These are phyloP conservation scores for Pelusios castaneus DNA, from an alignment of 2,113 vertebrate genomes.

Conservation along the genomic window DNA sequence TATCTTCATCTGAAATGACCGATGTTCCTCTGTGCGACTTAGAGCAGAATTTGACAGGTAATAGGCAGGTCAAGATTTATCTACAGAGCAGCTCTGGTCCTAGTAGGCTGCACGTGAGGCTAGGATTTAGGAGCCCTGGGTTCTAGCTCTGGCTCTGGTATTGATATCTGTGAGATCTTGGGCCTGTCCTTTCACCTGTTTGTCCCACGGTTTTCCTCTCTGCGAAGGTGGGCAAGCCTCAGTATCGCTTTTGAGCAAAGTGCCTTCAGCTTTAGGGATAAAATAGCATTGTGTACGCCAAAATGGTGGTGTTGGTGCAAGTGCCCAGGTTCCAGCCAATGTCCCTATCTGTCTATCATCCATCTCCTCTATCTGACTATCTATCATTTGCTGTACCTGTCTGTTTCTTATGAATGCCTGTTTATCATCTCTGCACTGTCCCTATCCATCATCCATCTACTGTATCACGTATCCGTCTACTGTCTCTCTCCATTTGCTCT, in stretches of 20 bases:
- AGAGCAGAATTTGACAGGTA: background rate
- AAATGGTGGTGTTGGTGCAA: background rate
- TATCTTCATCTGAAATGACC: background rate
- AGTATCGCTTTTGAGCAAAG: background rate
- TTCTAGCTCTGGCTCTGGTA: rapidly evolving
- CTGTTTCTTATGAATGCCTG: background rate
- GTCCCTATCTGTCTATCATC: background rate
- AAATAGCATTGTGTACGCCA: background rate
- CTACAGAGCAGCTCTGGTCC: rapidly evolving
- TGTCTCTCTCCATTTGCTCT: rapidly evolving
- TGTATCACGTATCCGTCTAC: background rate
- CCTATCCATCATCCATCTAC: background rate
- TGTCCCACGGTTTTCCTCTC: background rate
- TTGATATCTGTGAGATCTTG: background rate
- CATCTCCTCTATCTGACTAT: background rate
- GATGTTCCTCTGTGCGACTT: rapidly evolving
- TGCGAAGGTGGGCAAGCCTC: background rate
- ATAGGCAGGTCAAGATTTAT: background rate
- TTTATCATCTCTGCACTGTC: background rate
- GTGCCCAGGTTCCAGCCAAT: background rate
- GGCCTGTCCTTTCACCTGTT: background rate
- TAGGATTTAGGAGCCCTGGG: background rate
- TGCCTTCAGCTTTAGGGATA: background rate
- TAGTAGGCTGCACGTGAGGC: background rate
- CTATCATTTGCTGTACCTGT: background rate